phyloP scores from a whole-genome alignment of 2,113 vertebrate genomes.

The Sturnus vulgaris region DNA sequence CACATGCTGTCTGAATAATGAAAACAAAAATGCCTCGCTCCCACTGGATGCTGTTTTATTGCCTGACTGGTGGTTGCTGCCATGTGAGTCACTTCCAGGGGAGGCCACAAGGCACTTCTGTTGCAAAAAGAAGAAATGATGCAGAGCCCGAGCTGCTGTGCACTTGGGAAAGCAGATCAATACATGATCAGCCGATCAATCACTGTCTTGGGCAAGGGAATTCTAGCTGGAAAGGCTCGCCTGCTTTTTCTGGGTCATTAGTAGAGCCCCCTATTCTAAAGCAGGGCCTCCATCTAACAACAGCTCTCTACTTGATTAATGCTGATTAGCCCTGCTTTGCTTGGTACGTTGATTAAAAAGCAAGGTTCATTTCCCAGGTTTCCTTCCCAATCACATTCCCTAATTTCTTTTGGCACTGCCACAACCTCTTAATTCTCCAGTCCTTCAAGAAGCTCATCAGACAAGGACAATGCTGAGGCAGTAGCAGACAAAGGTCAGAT shows the following conservation, averaged over 20 bases:
- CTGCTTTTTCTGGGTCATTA: slow-evolving; percentile 37
- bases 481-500: slow-evolving; percentile 26
- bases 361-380: slow-evolving; percentile 61
- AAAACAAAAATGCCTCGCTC: not conserved
- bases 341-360: slow-evolving; percentile 56
- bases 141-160: not conserved
- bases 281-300: slow-evolving; percentile 37
- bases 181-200: not conserved
- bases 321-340: slow-evolving; percentile 65
- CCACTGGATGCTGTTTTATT: slow-evolving; percentile 15
- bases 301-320: slow-evolving; percentile 65
- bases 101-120: not conserved
- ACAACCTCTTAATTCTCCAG: slow-evolving; percentile 34
- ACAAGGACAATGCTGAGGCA: slow-evolving; percentile 38
- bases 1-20: slow-evolving; percentile 24
- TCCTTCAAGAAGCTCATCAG: slow-evolving; percentile 35
- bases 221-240: not conserved
- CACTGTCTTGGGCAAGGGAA: not conserved
- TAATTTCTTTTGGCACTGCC: slow-evolving; percentile 53
- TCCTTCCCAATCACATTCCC: slow-evolving; percentile 61
- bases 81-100: not conserved
- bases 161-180: slow-evolving; percentile 21
- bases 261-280: slow-evolving; percentile 37
- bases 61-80: slow-evolving; percentile 2
- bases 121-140: not conserved